Percentiles rank a stretch among this genome's conserved stretches.
Conservation (phyloP, 2,888 invertebrate species). For the Pharmacophagus antenor region DNA sequence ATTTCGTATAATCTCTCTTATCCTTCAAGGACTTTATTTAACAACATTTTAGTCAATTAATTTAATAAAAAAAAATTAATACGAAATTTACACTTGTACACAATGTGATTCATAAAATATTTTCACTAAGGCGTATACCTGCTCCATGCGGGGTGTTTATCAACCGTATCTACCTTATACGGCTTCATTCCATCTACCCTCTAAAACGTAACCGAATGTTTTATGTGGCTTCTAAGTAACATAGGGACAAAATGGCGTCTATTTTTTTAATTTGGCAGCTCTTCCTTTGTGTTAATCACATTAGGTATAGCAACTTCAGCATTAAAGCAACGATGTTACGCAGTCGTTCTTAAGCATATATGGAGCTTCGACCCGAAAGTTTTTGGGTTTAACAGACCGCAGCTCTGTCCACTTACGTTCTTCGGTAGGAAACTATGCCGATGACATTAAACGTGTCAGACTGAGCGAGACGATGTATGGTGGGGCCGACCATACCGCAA, state of each 20-base stretch:
- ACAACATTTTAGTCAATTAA: slow-evolving; percentile 6
- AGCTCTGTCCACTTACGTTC: slow-evolving; percentile 36
- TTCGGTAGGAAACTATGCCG: slow-evolving; percentile 41
- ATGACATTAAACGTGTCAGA: slow-evolving; percentile 43
- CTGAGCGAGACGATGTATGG: slow-evolving; percentile 32
- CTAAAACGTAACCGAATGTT: slow-evolving; percentile 58
- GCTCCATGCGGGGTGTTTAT: slow-evolving; percentile 29
- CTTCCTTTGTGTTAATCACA: slow-evolving; percentile 40
- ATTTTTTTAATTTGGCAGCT: slow-evolving; percentile 48
- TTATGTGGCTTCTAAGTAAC: slow-evolving; percentile 64
- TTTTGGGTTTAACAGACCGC: slow-evolving; percentile 40
- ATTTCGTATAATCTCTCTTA: slow-evolving; percentile 14
- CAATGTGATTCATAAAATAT: slow-evolving; percentile 24
- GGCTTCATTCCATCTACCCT: slow-evolving; percentile 61
- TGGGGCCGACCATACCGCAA: slow-evolving; percentile 40
- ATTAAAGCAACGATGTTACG: slow-evolving; percentile 35
- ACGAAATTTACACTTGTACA: slow-evolving; percentile 11
- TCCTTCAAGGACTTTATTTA: slow-evolving; percentile 7
- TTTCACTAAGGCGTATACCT: slow-evolving; percentile 25
- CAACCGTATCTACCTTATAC: slow-evolving; percentile 38
- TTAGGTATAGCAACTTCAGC: slow-evolving; percentile 37
- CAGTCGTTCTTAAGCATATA: slow-evolving; percentile 31
- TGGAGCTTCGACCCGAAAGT: slow-evolving; percentile 40
- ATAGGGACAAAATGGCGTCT: slow-evolving; percentile 65
- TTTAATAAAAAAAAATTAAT: slow-evolving; percentile 1